These are phyloP conservation scores for Scolanthus callimorphus DNA, from an alignment of 92 coral and sea anemone species.

Conservation along the genomic window DNA sequence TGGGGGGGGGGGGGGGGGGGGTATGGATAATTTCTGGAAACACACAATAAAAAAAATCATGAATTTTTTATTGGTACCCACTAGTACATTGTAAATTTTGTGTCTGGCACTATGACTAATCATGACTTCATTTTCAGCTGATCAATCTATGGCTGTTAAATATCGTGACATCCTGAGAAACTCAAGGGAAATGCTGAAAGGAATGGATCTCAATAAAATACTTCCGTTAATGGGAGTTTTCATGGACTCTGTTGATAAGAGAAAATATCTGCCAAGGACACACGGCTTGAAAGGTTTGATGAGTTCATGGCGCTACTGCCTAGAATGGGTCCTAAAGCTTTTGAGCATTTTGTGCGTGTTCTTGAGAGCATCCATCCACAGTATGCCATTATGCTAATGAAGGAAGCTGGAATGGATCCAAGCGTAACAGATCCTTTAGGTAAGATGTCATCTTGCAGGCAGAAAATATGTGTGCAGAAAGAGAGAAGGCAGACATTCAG, in stretches of 20 bases:
- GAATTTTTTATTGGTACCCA: no score
- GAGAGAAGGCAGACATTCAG: no score
- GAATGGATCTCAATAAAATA: constrained; percentile 9
- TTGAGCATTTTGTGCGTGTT: constrained; percentile 29
- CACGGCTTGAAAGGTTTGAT: constrained; percentile 19
- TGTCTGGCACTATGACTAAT: no score
- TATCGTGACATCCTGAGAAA: constrained; percentile 27
- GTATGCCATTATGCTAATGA: constrained; percentile 22
- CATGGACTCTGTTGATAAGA: constrained; percentile 18
- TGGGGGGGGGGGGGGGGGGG: no score
- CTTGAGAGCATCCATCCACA: constrained; percentile 17
- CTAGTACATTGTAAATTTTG: no score
- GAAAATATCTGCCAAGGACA: no score
- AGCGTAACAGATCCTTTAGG: no score
- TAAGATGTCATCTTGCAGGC: no score
- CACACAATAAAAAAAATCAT: no score
- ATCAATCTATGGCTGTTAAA: neutral
- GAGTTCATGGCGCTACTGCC: constrained; percentile 35
- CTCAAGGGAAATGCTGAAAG: neutral
- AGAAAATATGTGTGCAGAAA: no score
- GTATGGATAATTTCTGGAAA: no score
- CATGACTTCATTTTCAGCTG: no score
- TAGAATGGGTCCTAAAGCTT: constrained; percentile 49
- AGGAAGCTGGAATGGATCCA: constrained; percentile 6
- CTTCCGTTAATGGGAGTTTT: constrained; percentile 16